Conservation (phyloP, 2,797 vertebrate genomes). For the Lerista edwardsae region DNA sequence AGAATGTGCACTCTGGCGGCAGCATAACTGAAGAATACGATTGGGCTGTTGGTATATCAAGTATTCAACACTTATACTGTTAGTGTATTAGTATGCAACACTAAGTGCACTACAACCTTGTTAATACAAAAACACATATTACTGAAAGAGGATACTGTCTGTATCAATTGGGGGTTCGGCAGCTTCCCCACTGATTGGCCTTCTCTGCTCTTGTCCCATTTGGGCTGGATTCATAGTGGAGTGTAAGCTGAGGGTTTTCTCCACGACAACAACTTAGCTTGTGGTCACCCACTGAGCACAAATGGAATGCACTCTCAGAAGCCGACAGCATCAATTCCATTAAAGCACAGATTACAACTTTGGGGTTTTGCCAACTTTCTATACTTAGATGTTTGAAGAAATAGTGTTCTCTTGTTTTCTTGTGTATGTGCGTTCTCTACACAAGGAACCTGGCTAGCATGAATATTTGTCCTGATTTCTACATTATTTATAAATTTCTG, state of each 20-base stretch:
- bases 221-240: neutral
- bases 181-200: neutral
- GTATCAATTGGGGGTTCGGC: neutral
- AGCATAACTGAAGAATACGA: too few relatives aligned
- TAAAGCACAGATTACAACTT: conserved; percentile 10
- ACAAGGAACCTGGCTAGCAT: neutral
- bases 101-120: too few relatives aligned
- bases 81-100: too few relatives aligned
- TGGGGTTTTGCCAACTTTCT: neutral
- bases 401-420: neutral
- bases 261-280: neutral
- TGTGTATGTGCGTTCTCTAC: neutral
- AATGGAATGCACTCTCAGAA: conserved; percentile 6
- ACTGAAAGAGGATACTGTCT: neutral
- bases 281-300: conserved; percentile 9
- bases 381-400: neutral
- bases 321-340: conserved; percentile 22
- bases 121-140: neutral
- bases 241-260: neutral
- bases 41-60: too few relatives aligned
- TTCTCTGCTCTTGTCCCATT: neutral
- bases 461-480: conserved; percentile 7
- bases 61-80: too few relatives aligned
- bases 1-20: too few relatives aligned
- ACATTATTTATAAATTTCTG: neutral